A percentile compares a stretch with the other conserved stretches of the same genome.
Conservation (phyloP, 2,888 invertebrate genomes). For the Ochropleura leucogaster region DNA sequence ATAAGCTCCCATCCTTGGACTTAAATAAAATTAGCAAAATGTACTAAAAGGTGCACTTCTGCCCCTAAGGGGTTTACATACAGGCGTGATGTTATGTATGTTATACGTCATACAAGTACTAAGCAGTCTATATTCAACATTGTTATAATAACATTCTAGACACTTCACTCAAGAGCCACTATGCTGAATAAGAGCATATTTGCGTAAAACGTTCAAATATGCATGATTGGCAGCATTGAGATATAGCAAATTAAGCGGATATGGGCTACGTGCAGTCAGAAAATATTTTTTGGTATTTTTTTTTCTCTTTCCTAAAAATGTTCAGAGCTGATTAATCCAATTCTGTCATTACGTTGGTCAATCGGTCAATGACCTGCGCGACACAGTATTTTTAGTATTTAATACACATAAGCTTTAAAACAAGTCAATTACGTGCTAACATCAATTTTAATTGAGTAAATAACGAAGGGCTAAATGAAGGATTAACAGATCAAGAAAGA, state of each 20-base stretch:
- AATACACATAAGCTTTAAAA: constrained; percentile 2
- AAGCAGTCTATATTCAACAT: constrained; percentile 3
- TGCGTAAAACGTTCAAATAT: not conserved
- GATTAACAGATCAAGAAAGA: no score
- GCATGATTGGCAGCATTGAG: not conserved
- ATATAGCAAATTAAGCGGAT: not conserved
- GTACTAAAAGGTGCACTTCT: no score
- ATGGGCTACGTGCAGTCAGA: not conserved
- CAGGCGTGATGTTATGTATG: no score
- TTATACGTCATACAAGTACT: not conserved
- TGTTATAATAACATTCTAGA: constrained; percentile 6
- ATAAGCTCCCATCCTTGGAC: no score
- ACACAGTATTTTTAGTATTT: not conserved
- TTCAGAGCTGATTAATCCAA: constrained; percentile 23
- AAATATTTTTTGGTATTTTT: not conserved
- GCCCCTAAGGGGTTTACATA: no score
- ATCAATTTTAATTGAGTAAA: no score
- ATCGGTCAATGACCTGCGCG: constrained; percentile 50
- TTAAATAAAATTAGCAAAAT: no score
- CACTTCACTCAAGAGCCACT: constrained; percentile 17
- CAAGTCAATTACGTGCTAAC: not conserved
- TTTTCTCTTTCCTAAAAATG: not conserved
- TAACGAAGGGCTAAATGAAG: no score
- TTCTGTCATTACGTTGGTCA: constrained; percentile 37
- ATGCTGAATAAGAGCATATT: not conserved